phyloP scores from a whole-genome alignment of 23 tunicate species.

The Corella eumyota region DNA sequence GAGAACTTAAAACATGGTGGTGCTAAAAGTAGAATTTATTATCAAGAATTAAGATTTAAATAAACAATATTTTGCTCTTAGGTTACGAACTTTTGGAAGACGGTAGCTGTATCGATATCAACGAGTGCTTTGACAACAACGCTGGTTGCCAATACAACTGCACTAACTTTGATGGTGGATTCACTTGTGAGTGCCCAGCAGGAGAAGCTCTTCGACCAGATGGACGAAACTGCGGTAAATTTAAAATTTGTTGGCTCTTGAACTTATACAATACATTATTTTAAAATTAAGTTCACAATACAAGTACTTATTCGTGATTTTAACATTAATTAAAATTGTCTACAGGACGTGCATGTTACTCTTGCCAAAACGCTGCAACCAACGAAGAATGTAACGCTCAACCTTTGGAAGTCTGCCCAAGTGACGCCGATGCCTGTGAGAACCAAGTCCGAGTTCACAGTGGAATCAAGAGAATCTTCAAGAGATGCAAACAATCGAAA shows the following conservation, averaged over 20 bases:
- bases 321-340: neutral
- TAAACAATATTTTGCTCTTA: too few relatives aligned
- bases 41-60: too few relatives aligned
- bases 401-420: constrained; percentile 60
- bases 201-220: constrained; percentile 56
- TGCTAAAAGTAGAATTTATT: too few relatives aligned
- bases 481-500: constrained; percentile 92
- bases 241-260: neutral
- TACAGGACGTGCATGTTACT: constrained; percentile 76
- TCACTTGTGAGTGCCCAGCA: constrained; percentile 64
- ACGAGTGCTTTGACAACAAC: constrained; percentile 58
- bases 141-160: constrained; percentile 78
- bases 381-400: constrained; percentile 75
- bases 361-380: constrained; percentile 70
- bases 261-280: too few relatives aligned
- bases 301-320: too few relatives aligned
- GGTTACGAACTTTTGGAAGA: constrained; percentile 63
- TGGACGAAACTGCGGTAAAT: constrained; percentile 78
- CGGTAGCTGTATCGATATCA: constrained; percentile 89
- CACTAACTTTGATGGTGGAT: constrained; percentile 81
- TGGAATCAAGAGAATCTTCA: constrained; percentile 70
- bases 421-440: constrained; percentile 87
- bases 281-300: too few relatives aligned
- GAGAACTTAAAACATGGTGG: too few relatives aligned
- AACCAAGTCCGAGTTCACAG: constrained; percentile 93